These are phyloP conservation scores for Pseudobourletiella spinata DNA, from an alignment of 1,140 invertebrate genomes.

Conservation along the genomic window DNA sequence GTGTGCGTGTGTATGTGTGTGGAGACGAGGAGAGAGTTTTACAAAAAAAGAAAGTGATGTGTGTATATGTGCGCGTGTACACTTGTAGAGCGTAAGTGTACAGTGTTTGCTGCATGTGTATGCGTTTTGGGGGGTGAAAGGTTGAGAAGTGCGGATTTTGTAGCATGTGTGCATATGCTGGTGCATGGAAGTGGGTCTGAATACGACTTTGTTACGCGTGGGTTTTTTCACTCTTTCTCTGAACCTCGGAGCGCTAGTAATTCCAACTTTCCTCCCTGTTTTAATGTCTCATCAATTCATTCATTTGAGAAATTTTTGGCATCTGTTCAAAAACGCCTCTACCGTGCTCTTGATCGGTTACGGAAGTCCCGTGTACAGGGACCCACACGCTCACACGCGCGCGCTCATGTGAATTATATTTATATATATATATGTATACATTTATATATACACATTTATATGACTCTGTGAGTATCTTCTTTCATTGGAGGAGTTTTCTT, in stretches of 20 bases:
- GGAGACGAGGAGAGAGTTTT: not conserved
- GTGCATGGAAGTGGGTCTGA: too few relatives aligned
- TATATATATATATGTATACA: not conserved
- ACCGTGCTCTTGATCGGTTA: too few relatives aligned
- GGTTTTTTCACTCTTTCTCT: not conserved
- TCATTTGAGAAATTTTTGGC: not conserved
- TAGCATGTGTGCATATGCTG: too few relatives aligned
- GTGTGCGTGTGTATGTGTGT: too few relatives aligned
- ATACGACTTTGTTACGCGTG: not conserved
- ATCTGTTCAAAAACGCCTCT: not conserved
- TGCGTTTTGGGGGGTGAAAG: not conserved
- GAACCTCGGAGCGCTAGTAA: too few relatives aligned
- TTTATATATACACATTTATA: not conserved
- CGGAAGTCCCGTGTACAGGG: too few relatives aligned
- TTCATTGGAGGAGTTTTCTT: not conserved
- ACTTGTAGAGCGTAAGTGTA: too few relatives aligned
- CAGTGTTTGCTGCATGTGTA: too few relatives aligned
- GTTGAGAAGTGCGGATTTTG: not conserved
- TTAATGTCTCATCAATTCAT: not conserved
- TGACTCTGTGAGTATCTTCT: not conserved
- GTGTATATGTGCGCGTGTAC: too few relatives aligned
- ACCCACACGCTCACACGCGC: too few relatives aligned
- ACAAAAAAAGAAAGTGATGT: too few relatives aligned
- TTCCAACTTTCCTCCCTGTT: not conserved
- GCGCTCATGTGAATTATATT: not conserved